Base-by-base conservation (phyloP, 1,140 invertebrate genomes). In the Galendromus occidentalis region DNA sequence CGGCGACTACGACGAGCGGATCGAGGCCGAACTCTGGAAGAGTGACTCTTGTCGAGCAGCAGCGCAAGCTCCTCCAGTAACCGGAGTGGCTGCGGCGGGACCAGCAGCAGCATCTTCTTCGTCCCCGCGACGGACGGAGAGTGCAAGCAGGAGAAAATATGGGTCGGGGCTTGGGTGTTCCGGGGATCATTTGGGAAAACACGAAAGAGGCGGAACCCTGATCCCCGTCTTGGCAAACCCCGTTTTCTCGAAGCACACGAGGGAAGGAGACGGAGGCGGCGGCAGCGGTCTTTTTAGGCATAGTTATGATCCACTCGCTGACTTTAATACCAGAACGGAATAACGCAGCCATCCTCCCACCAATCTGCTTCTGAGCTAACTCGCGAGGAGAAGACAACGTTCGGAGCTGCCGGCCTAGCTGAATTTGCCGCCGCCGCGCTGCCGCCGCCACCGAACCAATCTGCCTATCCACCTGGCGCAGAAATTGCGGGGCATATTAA, bases 261-360 rank as follows among this genome's bases (percentile, higher is more conserved):
- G 14, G 51, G 17, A 47, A 47, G 22, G 51, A 59, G 14, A 59
- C 33, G 51, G 51, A 59, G 51, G 51, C 25, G 51, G 51, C 25
- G 51, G 25, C 51, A 59, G 20, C 51, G 33, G 33, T 39, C 51
- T 59, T 59, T 59, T 59, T 59, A 59, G 51, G 51, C 51, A 59
- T 29, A 59, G 51, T 59, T 59, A 59, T 59, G 51, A 59, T 59
- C 51, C 28, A 47, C 45, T 47, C 18, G 18, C 45, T 29, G 14
- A 25, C 51, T 59, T 59, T 59, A 17, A 33, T 59, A 29, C 51
- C 51, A 25, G 51, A 59, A 59, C 51, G 33, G 33, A 39, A 39
- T 4, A 39, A 39, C 33, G 33, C 33, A 9, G 33, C 33, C 33
- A 39, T 39, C 33, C 33, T 39, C 33, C 33, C 33, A 39, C 33